Conservation (phyloP, 1,140 invertebrate species). For the Epicauta chinensis region DNA sequence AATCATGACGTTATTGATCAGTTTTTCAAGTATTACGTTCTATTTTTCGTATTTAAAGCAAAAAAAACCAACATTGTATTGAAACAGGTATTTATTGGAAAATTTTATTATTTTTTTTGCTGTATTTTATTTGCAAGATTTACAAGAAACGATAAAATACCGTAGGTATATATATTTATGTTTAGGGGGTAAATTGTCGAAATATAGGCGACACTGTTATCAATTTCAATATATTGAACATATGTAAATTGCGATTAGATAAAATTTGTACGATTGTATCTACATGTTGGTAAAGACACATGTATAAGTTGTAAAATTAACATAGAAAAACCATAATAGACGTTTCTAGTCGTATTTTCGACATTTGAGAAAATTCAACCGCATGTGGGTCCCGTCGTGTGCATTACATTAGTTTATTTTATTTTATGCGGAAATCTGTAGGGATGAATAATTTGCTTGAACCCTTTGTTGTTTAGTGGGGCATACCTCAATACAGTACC, state of each 20-base stretch:
- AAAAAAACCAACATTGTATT: too few relatives aligned
- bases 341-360: neutral
- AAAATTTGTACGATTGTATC: constrained; percentile 16
- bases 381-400: constrained; percentile 27
- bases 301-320: constrained; percentile 23
- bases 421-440: constrained; percentile 36
- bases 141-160: too few relatives aligned
- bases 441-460: constrained; percentile 41
- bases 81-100: too few relatives aligned
- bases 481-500: constrained; percentile 34
- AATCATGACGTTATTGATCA: too few relatives aligned
- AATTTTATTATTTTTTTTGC: too few relatives aligned
- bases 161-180: too few relatives aligned
- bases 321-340: constrained; percentile 26
- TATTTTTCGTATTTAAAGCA: too few relatives aligned
- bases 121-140: too few relatives aligned
- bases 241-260: constrained; percentile 17
- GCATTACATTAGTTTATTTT: constrained; percentile 25
- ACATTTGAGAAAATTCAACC: constrained; percentile 12
- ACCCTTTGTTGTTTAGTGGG: constrained; percentile 39
- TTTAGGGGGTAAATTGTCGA: neutral
- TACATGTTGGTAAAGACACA: constrained; percentile 1
- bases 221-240: constrained; percentile 10
- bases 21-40: too few relatives aligned
- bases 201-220: constrained; percentile 3